Percentiles rank a stretch among this genome's conserved stretches.
phyloP scores from a whole-genome alignment of 2,888 invertebrate species.

The Stegophylla sp. region DNA sequence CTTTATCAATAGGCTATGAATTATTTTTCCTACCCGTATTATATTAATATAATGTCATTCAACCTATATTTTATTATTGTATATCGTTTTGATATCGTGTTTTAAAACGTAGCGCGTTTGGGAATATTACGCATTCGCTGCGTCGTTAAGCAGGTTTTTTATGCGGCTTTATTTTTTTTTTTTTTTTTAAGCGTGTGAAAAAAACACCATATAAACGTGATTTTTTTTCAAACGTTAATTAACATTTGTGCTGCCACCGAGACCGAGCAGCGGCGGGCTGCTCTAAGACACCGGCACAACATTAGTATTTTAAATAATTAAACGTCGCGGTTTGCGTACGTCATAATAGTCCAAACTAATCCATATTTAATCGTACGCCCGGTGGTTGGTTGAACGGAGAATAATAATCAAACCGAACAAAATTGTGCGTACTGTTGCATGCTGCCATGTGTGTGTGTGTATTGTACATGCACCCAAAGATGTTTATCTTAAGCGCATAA shows the following conservation, averaged over 20 bases:
- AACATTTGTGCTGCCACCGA: neutral
- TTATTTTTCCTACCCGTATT: neutral
- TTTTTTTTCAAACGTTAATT: conserved; percentile 19
- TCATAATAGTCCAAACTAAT: conserved; percentile 9
- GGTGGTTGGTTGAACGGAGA: too few relatives aligned
- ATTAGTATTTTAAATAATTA: neutral
- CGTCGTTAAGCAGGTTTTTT: conserved; percentile 41
- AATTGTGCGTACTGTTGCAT: too few relatives aligned
- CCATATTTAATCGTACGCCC: conserved; percentile 16
- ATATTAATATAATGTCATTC: neutral
- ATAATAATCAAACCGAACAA: neutral
- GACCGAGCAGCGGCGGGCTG: too few relatives aligned
- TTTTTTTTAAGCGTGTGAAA: conserved; percentile 40
- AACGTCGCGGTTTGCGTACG: neutral
- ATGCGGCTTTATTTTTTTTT: neutral
- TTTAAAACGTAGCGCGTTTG: neutral
- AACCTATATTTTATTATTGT: neutral
- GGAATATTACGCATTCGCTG: conserved; percentile 18
- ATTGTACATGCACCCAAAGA: too few relatives aligned
- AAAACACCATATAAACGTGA: neutral
- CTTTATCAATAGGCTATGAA: neutral
- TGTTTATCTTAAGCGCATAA: too few relatives aligned
- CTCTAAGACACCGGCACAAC: neutral
- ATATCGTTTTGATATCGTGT: neutral
- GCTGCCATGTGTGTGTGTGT: too few relatives aligned